Evolutionary conservation across 2,113 vertebrate genomes (phyloP).

Genomic region (Equus przewalskii): DNA sequence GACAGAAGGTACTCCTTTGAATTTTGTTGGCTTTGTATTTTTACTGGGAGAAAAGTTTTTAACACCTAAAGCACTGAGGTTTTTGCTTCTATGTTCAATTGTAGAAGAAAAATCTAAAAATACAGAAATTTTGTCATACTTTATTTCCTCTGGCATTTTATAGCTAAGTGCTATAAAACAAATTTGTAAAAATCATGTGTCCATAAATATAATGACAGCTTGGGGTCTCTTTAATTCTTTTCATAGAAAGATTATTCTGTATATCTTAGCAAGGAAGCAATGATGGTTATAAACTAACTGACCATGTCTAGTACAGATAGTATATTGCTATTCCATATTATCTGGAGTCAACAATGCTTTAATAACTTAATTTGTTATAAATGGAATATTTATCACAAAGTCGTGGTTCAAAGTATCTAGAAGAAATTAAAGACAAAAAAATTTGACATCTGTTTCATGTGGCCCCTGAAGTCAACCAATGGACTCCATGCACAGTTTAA

Average conservation of each 20-base stretch:
- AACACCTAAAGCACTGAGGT: not conserved
- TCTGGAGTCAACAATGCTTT: not conserved
- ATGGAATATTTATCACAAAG: not conserved
- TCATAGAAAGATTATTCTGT: constrained; percentile 14
- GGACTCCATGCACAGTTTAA: not conserved
- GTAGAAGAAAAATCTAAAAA: constrained; percentile 46
- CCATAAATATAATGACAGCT: not conserved
- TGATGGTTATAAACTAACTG: not conserved
- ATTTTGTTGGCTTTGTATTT: constrained; percentile 40
- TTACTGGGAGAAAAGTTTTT: constrained; percentile 32
- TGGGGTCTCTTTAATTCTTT: not conserved
- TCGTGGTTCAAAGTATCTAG: not conserved
- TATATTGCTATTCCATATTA: not conserved
- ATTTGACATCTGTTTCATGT: not conserved
- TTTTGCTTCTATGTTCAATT: constrained; percentile 38
- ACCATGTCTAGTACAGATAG: not conserved
- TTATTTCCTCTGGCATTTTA: constrained; percentile 25
- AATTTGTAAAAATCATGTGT: not conserved
- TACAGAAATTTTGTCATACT: not conserved
- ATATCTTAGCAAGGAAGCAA: not conserved
- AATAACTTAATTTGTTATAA: constrained; percentile 8
- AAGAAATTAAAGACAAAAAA: not conserved
- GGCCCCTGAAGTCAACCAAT: not conserved
- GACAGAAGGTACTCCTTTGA: not conserved
- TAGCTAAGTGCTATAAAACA: not conserved